Evolutionary conservation across 2,888 invertebrate species (phyloP).

Genomic region (Saturnia japonica): DNA sequence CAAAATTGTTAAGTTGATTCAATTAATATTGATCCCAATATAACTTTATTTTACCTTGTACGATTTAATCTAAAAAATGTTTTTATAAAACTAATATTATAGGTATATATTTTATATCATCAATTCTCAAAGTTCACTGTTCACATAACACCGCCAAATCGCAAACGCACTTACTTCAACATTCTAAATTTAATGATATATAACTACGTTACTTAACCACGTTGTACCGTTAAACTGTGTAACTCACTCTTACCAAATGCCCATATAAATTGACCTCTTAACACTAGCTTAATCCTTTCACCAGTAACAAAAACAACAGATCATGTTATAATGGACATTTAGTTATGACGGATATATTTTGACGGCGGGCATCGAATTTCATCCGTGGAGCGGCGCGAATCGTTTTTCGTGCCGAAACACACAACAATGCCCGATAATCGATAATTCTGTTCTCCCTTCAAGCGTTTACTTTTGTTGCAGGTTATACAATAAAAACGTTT

Average conservation of each 20-base stretch:
- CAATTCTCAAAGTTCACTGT: neutral
- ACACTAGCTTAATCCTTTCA: neutral
- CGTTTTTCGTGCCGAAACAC: slow-evolving; percentile 56
- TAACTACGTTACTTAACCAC: slow-evolving; percentile 8
- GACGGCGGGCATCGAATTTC: slow-evolving; percentile 50
- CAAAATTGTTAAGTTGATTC: too few species aligned
- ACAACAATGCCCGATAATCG: slow-evolving; percentile 46
- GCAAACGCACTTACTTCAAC: neutral
- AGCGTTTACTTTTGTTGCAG: slow-evolving; percentile 3
- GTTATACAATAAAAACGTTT: neutral
- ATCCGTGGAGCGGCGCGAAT: slow-evolving; percentile 44
- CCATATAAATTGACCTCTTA: slow-evolving; percentile 4
- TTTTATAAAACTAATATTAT: neutral
- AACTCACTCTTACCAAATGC: slow-evolving; percentile 11
- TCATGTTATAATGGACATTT: slow-evolving; percentile 15
- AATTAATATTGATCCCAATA: too few species aligned
- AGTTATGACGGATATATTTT: slow-evolving; percentile 42
- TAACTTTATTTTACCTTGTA: too few species aligned
- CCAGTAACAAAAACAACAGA: neutral
- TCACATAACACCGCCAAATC: slow-evolving; percentile 2
- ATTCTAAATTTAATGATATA: slow-evolving; percentile 14
- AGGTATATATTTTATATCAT: neutral
- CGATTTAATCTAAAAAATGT: neutral
- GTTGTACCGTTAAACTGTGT: slow-evolving; percentile 15
- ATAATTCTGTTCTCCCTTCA: slow-evolving; percentile 35